Percentiles rank a stretch among this genome's conserved stretches.
These are phyloP conservation scores for Psittacara wagleri DNA, from an alignment of 2,113 vertebrate species.

Conservation along the genomic window DNA sequence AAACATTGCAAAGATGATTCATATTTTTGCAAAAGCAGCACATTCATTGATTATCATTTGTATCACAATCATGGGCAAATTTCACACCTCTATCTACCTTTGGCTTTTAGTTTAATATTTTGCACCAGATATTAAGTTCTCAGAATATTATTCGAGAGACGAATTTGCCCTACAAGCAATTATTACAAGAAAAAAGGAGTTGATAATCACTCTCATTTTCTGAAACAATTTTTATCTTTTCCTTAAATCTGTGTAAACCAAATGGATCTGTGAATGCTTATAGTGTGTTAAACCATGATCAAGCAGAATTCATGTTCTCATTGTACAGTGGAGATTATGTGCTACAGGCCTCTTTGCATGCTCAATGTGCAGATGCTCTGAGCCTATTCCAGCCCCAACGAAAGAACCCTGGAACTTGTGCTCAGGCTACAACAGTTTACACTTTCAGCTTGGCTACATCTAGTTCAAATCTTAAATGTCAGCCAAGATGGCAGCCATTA, in stretches of 20 bases:
- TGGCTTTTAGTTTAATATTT: background rate
- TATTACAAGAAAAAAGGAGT: background rate
- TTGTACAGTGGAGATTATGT: background rate
- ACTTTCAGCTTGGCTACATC: background rate
- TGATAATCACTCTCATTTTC: background rate
- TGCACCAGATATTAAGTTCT: background rate
- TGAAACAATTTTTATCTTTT: background rate
- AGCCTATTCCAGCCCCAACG: background rate
- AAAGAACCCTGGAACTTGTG: background rate
- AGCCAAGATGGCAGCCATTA: conserved; percentile 12
- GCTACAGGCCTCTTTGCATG: background rate
- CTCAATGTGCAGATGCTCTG: background rate
- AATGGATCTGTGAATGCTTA: background rate
- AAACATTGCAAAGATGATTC: background rate
- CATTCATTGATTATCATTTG: background rate
- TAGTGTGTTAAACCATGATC: background rate
- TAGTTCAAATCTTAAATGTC: background rate
- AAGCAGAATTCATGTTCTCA: background rate
- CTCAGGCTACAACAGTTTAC: background rate
- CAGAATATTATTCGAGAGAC: background rate
- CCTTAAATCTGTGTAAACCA: background rate
- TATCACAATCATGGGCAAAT: background rate
- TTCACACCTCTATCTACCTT: background rate
- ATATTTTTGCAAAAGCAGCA: background rate
- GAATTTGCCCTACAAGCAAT: background rate